phyloP scores from a whole-genome alignment of 2,113 vertebrate genomes.

The Vulpes lagopus region DNA sequence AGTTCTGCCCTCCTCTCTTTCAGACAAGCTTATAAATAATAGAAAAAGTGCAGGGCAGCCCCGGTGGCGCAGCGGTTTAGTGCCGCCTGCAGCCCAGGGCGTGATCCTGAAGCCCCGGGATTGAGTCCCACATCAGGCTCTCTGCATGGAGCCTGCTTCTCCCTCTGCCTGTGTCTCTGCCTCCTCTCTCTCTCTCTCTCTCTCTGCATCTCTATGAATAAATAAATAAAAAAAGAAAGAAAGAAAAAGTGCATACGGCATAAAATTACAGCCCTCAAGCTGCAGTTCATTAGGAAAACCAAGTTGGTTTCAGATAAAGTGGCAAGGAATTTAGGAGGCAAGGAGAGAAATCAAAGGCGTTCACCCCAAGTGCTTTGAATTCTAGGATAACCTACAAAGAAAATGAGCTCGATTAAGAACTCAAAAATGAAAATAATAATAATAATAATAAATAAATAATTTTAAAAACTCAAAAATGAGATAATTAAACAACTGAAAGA shows the following conservation, averaged over 20 bases:
- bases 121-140: too few relatives aligned
- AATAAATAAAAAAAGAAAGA: too few relatives aligned
- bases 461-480: conserved; percentile 29
- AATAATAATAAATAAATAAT: too few relatives aligned
- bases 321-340: not conserved
- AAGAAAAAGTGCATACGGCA: not conserved
- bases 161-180: too few relatives aligned
- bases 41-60: not conserved
- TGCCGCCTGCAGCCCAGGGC: too few relatives aligned
- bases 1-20: not conserved
- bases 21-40: not conserved
- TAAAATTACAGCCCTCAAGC: not conserved
- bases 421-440: not conserved
- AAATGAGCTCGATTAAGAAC: conserved; percentile 4
- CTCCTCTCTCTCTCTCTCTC: too few relatives aligned
- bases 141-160: too few relatives aligned
- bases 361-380: not conserved
- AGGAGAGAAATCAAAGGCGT: not conserved
- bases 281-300: conserved; percentile 20
- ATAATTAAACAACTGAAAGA: not conserved
- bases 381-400: not conserved
- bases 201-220: too few relatives aligned
- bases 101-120: too few relatives aligned
- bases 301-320: not conserved
- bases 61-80: too few relatives aligned